Evolutionary conservation across 2,888 invertebrate species (phyloP).

Genomic region (Mactromeris polynyma): DNA sequence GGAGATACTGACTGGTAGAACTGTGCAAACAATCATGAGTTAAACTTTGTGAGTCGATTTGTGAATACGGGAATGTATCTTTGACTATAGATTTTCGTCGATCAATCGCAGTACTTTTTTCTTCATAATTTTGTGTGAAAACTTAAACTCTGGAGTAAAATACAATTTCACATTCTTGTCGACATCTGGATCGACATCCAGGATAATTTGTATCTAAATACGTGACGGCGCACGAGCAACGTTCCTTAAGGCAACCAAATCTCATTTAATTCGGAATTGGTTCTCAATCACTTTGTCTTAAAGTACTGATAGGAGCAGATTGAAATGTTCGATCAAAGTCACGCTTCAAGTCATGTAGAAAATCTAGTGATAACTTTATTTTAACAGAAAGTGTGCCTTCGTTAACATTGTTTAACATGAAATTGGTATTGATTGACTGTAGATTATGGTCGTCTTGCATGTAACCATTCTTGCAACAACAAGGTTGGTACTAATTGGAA

Average conservation of each 20-base stretch:
- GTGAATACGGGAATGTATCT: no score
- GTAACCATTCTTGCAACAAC: background rate
- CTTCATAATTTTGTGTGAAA: background rate
- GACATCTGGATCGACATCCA: background rate
- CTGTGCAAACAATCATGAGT: no score
- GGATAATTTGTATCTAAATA: background rate
- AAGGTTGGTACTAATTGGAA: background rate
- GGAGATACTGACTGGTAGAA: no score
- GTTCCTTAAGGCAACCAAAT: constrained; percentile 26
- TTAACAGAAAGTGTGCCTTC: constrained; percentile 21
- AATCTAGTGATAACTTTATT: constrained; percentile 30
- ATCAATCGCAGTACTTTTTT: no score
- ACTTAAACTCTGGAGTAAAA: background rate
- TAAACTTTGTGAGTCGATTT: no score
- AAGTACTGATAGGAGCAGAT: constrained; percentile 37
- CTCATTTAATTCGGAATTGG: constrained; percentile 41
- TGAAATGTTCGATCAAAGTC: constrained; percentile 53
- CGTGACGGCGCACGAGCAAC: constrained; percentile 25
- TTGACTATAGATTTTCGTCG: no score
- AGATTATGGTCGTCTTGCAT: background rate
- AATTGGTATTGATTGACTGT: background rate
- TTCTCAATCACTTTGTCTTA: constrained; percentile 47
- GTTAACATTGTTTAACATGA: background rate
- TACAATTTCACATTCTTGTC: background rate
- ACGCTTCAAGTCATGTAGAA: constrained; percentile 40